These are phyloP conservation scores for Pimpla rufipes DNA, from an alignment of 2,888 invertebrate genomes.

Conservation along the genomic window DNA sequence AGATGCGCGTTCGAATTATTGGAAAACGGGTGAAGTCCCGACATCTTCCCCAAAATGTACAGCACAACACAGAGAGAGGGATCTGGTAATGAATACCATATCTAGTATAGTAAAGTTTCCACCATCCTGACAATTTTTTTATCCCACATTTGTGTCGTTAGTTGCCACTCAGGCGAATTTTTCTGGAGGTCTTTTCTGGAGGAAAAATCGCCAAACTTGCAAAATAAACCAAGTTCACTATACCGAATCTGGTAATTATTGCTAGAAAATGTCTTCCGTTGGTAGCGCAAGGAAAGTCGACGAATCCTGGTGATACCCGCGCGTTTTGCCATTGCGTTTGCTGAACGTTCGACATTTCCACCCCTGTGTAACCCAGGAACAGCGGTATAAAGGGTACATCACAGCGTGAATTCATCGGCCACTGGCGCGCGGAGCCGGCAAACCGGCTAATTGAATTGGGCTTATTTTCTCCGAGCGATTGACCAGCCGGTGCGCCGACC, in stretches of 20 bases:
- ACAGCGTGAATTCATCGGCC: constrained; percentile 49
- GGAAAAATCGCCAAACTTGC: too few species aligned
- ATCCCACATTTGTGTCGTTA: too few species aligned
- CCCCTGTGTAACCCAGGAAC: constrained; percentile 40
- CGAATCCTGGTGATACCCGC: constrained; percentile 40
- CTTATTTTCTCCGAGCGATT: constrained; percentile 49
- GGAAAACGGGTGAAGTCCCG: constrained; percentile 24
- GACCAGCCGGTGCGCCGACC: constrained; percentile 20
- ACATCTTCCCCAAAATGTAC: constrained; percentile 9
- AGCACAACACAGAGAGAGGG: too few species aligned
- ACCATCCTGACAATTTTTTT: too few species aligned
- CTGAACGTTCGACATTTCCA: constrained; percentile 54
- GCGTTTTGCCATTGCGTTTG: constrained; percentile 41
- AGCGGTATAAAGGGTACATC: too few species aligned
- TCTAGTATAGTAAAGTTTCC: too few species aligned
- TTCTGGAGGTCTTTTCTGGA: too few species aligned
- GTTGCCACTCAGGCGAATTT: too few species aligned
- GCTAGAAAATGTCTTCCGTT: too few species aligned
- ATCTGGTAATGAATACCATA: too few species aligned
- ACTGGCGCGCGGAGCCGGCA: constrained; percentile 11
- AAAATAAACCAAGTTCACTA: too few species aligned
- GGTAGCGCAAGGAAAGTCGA: constrained; percentile 10
- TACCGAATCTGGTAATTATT: too few species aligned
- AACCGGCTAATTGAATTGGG: constrained; percentile 57
- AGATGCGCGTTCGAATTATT: constrained; percentile 34